phyloP scores from a whole-genome alignment of 1,140 invertebrate genomes.

The Asbolus verrucosus region DNA sequence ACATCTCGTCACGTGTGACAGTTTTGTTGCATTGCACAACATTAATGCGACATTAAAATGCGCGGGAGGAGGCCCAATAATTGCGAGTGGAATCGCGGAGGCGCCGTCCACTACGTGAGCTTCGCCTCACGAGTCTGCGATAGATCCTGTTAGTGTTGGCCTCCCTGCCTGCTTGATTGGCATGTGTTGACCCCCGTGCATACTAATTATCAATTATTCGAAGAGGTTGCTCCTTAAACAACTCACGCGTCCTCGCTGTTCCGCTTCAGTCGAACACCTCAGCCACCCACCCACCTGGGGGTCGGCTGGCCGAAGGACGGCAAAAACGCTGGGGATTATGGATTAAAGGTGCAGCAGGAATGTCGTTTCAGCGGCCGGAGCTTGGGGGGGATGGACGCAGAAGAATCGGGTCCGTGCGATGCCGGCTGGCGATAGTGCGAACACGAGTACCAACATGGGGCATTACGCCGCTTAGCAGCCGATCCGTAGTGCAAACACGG shows the following conservation, averaged over 20 bases:
- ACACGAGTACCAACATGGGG: slow-evolving; percentile 37
- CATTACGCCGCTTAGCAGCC: slow-evolving; percentile 36
- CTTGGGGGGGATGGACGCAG: neutral
- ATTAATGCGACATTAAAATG: slow-evolving; percentile 42
- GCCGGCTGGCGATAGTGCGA: slow-evolving; percentile 31
- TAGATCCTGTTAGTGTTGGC: slow-evolving; percentile 43
- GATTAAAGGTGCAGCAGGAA: slow-evolving; percentile 13
- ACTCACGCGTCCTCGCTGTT: slow-evolving; percentile 19
- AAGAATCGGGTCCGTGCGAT: slow-evolving; percentile 3
- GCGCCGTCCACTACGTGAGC: slow-evolving; percentile 44
- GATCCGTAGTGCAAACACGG: slow-evolving; percentile 37
- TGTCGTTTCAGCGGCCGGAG: neutral
- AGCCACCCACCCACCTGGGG: too few relatives aligned
- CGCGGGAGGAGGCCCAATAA: slow-evolving; percentile 34
- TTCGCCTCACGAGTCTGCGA: slow-evolving; percentile 34
- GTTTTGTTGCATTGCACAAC: slow-evolving; percentile 25
- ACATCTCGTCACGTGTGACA: slow-evolving; percentile 24
- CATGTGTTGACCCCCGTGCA: slow-evolving; percentile 42
- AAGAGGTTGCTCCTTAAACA: slow-evolving; percentile 36
- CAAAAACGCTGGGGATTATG: neutral
- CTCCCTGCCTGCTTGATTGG: slow-evolving; percentile 30
- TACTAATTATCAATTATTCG: slow-evolving; percentile 42
- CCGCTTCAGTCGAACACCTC: neutral
- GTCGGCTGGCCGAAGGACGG: too few relatives aligned
- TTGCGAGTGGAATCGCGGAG: slow-evolving; percentile 44